phyloP scores from a whole-genome alignment of 92 coral and sea anemone genomes.

The Palythoa grandis region DNA sequence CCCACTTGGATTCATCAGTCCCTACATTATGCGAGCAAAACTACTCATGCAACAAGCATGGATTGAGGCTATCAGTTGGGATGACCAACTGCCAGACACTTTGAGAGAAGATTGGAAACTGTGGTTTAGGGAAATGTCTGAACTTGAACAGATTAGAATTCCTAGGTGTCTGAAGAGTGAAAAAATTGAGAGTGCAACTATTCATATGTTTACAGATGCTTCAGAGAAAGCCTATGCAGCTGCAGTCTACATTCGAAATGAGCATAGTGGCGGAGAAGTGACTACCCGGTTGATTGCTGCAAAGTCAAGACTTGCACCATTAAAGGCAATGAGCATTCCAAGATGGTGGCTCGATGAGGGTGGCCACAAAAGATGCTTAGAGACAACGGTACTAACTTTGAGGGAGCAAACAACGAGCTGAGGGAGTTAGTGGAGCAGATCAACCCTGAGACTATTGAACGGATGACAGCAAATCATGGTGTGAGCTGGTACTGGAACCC shows the following conservation, averaged over 20 bases:
- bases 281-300: not conserved
- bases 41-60: not conserved
- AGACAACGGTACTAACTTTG: slow-evolving; percentile 62
- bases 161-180: slow-evolving; percentile 48
- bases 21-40: not conserved
- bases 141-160: slow-evolving; percentile 37
- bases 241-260: not conserved
- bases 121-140: slow-evolving; percentile 37
- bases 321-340: slow-evolving; percentile 8
- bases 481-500: slow-evolving; percentile 66
- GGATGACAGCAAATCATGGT: slow-evolving; percentile 55
- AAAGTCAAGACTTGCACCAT: not conserved
- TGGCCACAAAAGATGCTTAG: slow-evolving; percentile 71
- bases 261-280: not conserved
- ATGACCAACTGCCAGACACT: not conserved
- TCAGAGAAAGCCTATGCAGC: not conserved
- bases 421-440: slow-evolving; percentile 19
- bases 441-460: not conserved
- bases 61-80: not conserved
- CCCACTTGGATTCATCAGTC: not conserved
- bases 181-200: not conserved
- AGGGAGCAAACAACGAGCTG: slow-evolving; percentile 40
- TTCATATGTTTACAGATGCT: slow-evolving; percentile 66
- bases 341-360: slow-evolving; percentile 63
- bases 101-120: slow-evolving; percentile 9